Evolutionary conservation across 2,888 invertebrate genomes (phyloP).

Genomic region (Polymixis lichenea): DNA sequence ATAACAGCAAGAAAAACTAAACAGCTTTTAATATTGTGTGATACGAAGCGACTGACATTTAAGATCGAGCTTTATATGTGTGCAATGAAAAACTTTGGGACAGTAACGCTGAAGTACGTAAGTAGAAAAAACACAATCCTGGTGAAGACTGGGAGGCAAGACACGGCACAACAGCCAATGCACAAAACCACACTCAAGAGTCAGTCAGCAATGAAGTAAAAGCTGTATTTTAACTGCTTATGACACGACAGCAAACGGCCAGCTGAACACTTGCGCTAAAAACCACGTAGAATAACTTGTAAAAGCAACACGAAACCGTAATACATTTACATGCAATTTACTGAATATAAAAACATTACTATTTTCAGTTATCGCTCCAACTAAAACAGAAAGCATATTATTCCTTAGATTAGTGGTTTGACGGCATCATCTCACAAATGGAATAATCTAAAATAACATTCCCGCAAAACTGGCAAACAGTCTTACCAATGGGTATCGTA

Average conservation of each 20-base stretch:
- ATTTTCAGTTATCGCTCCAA: slow-evolving; percentile 19
- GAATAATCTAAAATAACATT: neutral
- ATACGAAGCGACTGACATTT: slow-evolving; percentile 52
- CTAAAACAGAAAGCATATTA: neutral
- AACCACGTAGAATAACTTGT: slow-evolving; percentile 8
- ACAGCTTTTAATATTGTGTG: slow-evolving; percentile 72
- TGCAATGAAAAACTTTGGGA: slow-evolving; percentile 72
- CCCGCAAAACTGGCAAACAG: too few relatives aligned
- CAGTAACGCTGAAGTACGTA: slow-evolving; percentile 74
- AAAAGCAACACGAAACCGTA: neutral
- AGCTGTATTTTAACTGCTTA: slow-evolving; percentile 44
- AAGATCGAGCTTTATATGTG: slow-evolving; percentile 74
- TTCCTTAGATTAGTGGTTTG: neutral
- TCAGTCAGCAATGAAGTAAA: slow-evolving; percentile 41
- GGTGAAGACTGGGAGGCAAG: slow-evolving; percentile 40
- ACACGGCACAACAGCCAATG: slow-evolving; percentile 56
- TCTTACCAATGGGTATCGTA: too few relatives aligned
- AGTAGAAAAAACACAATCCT: slow-evolving; percentile 23
- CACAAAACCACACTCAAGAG: slow-evolving; percentile 56
- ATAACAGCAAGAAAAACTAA: slow-evolving; percentile 9
- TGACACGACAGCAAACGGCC: neutral
- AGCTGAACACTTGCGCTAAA: slow-evolving; percentile 9
- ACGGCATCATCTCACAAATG: slow-evolving; percentile 1
- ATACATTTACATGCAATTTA: neutral
- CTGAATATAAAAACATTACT: neutral